Percentiles rank a stretch among this genome's conserved stretches.
Conservation (phyloP, 2,113 vertebrate genomes). For the Redunca redunca region DNA sequence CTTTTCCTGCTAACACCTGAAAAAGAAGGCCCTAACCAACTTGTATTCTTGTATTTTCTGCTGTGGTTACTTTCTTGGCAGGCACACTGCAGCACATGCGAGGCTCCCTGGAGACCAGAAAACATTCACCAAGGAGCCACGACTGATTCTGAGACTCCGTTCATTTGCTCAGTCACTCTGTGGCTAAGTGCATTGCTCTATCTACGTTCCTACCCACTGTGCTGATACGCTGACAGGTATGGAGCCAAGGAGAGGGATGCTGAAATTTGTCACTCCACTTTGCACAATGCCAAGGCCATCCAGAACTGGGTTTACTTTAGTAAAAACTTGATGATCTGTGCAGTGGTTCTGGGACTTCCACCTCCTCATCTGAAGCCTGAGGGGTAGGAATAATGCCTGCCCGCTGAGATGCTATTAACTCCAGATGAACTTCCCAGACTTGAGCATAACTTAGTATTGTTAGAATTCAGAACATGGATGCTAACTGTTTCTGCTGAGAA, state of each 20-base stretch:
- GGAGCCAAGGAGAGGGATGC: not conserved
- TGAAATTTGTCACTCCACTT: not conserved
- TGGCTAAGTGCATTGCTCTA: not conserved
- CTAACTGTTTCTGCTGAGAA: not conserved
- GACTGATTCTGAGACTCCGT: constrained; percentile 2
- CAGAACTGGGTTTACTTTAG: not conserved
- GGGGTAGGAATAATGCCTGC: not conserved
- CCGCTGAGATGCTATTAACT: not conserved
- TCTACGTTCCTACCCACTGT: not conserved
- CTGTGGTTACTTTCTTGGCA: not conserved
- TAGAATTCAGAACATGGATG: not conserved
- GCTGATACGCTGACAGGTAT: not conserved
- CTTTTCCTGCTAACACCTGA: not conserved
- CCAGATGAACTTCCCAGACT: not conserved
- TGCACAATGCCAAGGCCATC: not conserved
- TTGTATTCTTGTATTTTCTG: not conserved
- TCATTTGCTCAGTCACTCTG: not conserved
- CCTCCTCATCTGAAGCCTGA: not conserved
- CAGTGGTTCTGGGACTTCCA: not conserved
- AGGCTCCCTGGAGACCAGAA: not conserved
- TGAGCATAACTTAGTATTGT: not conserved
- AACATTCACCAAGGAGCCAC: not conserved
- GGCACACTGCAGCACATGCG: not conserved
- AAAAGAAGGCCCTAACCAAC: not conserved
- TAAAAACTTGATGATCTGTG: not conserved